A percentile compares a stretch with the other conserved stretches of the same genome.
Conservation (phyloP, 2,888 invertebrate genomes). For the Habroteleia sp. region DNA sequence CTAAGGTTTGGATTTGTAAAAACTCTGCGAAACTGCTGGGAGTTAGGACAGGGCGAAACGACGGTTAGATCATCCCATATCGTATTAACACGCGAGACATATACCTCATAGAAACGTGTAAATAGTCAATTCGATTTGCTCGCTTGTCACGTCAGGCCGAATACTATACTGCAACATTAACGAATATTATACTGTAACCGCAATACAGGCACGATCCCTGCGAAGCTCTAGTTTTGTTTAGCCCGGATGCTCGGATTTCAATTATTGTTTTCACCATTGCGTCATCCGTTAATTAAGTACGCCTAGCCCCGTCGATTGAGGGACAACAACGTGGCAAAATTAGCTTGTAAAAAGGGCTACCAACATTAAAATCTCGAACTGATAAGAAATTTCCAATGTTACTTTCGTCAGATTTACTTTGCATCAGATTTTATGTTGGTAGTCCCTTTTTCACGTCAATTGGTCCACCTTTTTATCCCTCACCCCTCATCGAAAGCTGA, state of each 20-base stretch:
- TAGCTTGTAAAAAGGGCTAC: too few relatives aligned
- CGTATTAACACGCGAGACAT: conserved; percentile 70
- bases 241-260: conserved; percentile 8
- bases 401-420: too few relatives aligned
- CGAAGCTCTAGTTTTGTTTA: conserved; percentile 65
- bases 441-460: too few relatives aligned
- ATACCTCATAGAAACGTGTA: conserved; percentile 68
- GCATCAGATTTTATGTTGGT: too few relatives aligned
- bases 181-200: conserved; percentile 54
- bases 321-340: too few relatives aligned
- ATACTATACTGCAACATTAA: conserved; percentile 35
- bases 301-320: too few relatives aligned
- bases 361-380: too few relatives aligned
- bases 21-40: conserved; percentile 13
- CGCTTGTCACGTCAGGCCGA: conserved; percentile 43
- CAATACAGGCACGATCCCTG: conserved; percentile 68
- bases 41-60: conserved; percentile 7
- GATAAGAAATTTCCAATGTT: too few relatives aligned
- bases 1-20: conserved; percentile 15
- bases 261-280: conserved; percentile 4
- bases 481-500: too few relatives aligned
- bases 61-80: conserved; percentile 69
- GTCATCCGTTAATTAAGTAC: too few relatives aligned
- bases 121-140: conserved; percentile 56
- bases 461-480: too few relatives aligned